phyloP scores from a whole-genome alignment of 1,140 invertebrate genomes.

The Galleria mellonella region DNA sequence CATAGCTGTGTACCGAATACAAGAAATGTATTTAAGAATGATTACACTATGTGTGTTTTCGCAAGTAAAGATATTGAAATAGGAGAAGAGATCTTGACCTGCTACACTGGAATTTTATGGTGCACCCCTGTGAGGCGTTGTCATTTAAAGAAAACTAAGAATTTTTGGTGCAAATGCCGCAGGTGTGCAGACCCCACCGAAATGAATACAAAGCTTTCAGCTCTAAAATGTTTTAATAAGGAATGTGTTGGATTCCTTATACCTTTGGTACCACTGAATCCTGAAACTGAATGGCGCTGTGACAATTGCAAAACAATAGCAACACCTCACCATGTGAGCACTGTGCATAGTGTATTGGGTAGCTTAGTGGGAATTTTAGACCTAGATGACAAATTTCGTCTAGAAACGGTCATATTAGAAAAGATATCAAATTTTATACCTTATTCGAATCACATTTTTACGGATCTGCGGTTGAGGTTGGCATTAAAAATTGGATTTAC shows the following conservation, averaged over 20 bases:
- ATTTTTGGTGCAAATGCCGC: conserved; percentile 81
- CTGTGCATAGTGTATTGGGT: conserved; percentile 59
- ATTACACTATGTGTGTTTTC: conserved; percentile 76
- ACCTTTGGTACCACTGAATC: conserved; percentile 50
- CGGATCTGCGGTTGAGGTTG: conserved; percentile 53
- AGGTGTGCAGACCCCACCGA: conserved; percentile 82
- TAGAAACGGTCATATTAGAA: conserved; percentile 54
- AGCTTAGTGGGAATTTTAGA: conserved; percentile 54
- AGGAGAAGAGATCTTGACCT: conserved; percentile 82
- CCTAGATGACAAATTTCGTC: conserved; percentile 42
- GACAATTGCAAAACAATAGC: conserved; percentile 47
- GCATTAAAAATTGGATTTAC: conserved; percentile 37
- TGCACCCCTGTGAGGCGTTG: conserved; percentile 79
- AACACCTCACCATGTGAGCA: conserved; percentile 35
- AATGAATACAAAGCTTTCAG: conserved; percentile 59
- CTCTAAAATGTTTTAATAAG: conserved; percentile 66
- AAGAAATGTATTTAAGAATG: conserved; percentile 76
- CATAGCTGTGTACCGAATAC: conserved; percentile 86
- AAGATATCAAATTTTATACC: conserved; percentile 61
- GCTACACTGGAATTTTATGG: conserved; percentile 83
- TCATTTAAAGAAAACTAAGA: conserved; percentile 80
- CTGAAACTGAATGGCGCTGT: conserved; percentile 62
- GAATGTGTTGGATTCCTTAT: conserved; percentile 57
- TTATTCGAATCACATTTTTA: conserved; percentile 65
- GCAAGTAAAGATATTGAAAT: conserved; percentile 77